Base-by-base conservation (phyloP, 2,888 invertebrate genomes). In the Drosophila birchii region DNA sequence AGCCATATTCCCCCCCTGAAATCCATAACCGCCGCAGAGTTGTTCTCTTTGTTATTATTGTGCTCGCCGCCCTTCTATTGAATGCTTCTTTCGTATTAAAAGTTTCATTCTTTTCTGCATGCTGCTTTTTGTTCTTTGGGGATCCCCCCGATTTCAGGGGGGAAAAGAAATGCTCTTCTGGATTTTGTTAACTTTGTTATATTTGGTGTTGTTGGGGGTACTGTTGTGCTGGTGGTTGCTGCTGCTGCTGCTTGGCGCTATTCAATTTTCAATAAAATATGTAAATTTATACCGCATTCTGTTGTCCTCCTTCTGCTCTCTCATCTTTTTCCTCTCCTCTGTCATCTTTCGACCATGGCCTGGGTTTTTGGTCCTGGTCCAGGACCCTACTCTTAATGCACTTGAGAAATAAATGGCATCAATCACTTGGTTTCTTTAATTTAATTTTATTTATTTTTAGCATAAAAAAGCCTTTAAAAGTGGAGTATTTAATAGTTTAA, bases 261-360 rank as follows among this genome's bases (percentile, higher is more conserved):
- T 86, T 86, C 86, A 87, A 88, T 89, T 89, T 88, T 89, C 89
- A 86, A 86, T 86, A 86, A 86, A 86, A 86, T 86, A 86, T 86
- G 86, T 74, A 86, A 86, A 86, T 89, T 86, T 89, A 88, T 86
- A 80, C 86, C 89, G 80, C 89, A 89, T 77, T 89, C 80, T 80
- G 63, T 82, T 78, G 75, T 57, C 77, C 70, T 71, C 70, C 67
- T 63, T 60, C 59, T 51, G 39, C 66, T 56, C 57, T 26, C 36
- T 45, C 68, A 43, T 38, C 36, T 47, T 38, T 58, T 18, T 44
- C 53, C 57, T 45, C 36, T 49, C 29, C 63, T 54, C 66, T 29
- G 64, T 69, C 38, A 36, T 58, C 57, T 38, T 73, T 54, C 23
- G 53, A 26, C 54, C 41, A 16, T 53, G 57, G 41, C 43, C 64